Evolutionary conservation across 2,113 vertebrate genomes (phyloP).

Genomic region (Pygoscelis adeliae): DNA sequence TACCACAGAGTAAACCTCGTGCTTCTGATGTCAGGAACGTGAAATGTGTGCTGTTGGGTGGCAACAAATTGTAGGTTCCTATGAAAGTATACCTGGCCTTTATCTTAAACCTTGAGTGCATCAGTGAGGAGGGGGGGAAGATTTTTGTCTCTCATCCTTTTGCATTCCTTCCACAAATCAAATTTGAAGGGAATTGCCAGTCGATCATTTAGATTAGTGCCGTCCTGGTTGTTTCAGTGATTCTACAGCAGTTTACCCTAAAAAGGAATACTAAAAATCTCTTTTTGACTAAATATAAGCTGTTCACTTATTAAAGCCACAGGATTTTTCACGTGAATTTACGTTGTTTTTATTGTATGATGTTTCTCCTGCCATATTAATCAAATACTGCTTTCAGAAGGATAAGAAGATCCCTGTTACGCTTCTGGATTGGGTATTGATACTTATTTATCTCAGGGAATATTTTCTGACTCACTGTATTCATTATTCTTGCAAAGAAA

Average conservation of each 20-base stretch:
- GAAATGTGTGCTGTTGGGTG: neutral
- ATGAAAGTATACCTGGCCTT: neutral
- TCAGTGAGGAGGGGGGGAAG: neutral
- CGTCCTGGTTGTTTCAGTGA: neutral
- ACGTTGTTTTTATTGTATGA: neutral
- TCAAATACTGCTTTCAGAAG: neutral
- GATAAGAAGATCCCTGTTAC: neutral
- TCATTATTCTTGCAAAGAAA: neutral
- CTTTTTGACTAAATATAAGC: neutral
- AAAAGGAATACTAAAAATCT: neutral
- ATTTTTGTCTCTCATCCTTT: neutral
- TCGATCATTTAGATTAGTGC: neutral
- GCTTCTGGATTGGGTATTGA: neutral
- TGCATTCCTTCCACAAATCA: neutral
- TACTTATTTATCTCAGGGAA: neutral
- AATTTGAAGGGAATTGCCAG: neutral
- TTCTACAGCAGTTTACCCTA: neutral
- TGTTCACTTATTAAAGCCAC: neutral
- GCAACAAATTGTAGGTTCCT: neutral
- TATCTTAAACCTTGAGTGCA: neutral
- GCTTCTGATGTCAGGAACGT: neutral
- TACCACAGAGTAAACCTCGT: fast-evolving
- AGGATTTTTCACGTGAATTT: neutral
- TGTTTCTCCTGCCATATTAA: neutral
- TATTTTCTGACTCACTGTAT: neutral